Base-by-base conservation (phyloP, 2,888 invertebrate species). In the Prionchulus punctatus region DNA sequence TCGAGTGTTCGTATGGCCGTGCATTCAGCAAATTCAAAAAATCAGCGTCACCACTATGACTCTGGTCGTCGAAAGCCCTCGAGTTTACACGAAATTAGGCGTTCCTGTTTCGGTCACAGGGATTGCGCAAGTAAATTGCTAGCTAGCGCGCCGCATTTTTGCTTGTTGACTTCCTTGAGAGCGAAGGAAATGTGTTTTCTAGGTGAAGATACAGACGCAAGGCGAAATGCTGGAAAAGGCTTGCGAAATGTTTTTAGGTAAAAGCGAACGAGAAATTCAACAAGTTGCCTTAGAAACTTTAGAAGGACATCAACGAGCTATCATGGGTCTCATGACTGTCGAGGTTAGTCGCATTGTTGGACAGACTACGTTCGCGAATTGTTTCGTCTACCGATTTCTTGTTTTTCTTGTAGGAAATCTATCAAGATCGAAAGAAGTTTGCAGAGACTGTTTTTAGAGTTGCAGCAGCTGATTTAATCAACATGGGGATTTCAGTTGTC, bases 11-110 rank as follows among this genome's bases (percentile, higher is more conserved):
- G 91, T 96, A 21, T 92, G 91, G 91, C 96, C 96, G 1, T 79
- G 84, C 7, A 79, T 94, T 48, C 78, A 79, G 62, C 72, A 72
- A 66, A 70, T 77, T 45, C 78, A 79, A 62, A 72, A 72, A 72
- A 89, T 94, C 71, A 89, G 90, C 3, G 78, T 94, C 64, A 94
- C 92, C 74, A 92, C 91, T 1, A 92, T 94, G 90, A 94, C 92
- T 1, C 79, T 94, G 55, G 86, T 88, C 74, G 91, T 92, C 56
- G 89, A 91, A 72, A 89, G 89, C 65, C 89, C 89, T 7, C 88
- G 87, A 55, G 92, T 94, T 3, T 92, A 92, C 73, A 92, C 92
- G 47, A 86, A 86, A 68, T 89, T 91, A 75, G 92, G 92, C 56
- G 92, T 92, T 30, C 90, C 92, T 25, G 90, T 94, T 71, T 90